phyloP scores from a whole-genome alignment of 2,888 invertebrate species.

The Herminia tarsipennalis region DNA sequence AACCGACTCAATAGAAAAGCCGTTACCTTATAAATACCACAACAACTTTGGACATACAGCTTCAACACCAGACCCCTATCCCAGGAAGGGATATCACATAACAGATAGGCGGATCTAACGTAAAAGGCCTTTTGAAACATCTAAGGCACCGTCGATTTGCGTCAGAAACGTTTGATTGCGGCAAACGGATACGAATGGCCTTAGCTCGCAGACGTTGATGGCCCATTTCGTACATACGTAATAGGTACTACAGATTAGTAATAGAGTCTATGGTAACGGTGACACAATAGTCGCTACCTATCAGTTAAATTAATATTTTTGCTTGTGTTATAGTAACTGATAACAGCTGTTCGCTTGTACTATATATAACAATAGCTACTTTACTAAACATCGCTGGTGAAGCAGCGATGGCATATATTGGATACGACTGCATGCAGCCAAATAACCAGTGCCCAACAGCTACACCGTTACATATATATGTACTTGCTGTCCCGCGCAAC shows the following conservation, averaged over 20 bases:
- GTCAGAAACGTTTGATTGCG: constrained; percentile 31
- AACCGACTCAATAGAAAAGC: too few species aligned
- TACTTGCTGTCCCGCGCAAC: too few species aligned
- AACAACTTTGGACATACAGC: not conserved
- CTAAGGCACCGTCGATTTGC: constrained; percentile 17
- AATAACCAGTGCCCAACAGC: too few species aligned
- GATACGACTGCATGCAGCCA: too few species aligned
- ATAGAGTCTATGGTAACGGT: too few species aligned
- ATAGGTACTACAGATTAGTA: too few species aligned
- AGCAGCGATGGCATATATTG: too few species aligned
- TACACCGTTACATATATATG: too few species aligned
- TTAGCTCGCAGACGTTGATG: constrained; percentile 32
- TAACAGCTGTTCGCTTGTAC: not conserved
- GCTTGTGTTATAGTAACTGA: not conserved
- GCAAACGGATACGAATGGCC: constrained; percentile 39
- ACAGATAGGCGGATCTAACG: constrained; percentile 6
- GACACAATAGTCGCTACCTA: constrained; percentile 9
- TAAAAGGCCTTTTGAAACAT: constrained; percentile 14
- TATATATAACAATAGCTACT: constrained; percentile 12
- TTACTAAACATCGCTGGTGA: too few species aligned
- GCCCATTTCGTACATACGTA: constrained; percentile 18
- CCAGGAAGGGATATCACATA: not conserved
- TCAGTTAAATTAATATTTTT: constrained; percentile 1
- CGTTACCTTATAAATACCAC: not conserved
- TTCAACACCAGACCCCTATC: not conserved